phyloP scores from a whole-genome alignment of 2,113 vertebrate species.

The Danionella cerebrum region DNA sequence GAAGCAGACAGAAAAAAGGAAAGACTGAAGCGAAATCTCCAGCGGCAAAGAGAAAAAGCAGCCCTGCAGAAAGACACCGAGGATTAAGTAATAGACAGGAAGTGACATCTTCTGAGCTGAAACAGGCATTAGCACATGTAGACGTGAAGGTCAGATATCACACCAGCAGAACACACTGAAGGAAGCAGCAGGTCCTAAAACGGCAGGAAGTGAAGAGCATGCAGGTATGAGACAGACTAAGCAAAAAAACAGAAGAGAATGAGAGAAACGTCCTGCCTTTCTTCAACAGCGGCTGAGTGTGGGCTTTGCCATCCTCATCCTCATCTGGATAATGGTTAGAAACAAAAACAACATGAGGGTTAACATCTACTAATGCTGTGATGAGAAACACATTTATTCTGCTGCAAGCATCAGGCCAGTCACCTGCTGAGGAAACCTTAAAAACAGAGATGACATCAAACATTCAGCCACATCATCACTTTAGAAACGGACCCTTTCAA shows the following conservation, averaged over 20 bases:
- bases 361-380: constrained; percentile 61
- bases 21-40: background rate
- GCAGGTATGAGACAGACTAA: background rate
- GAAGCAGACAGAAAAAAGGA: background rate
- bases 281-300: constrained; percentile 93
- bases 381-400: constrained; percentile 39
- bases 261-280: constrained; percentile 83
- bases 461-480: background rate
- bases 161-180: background rate
- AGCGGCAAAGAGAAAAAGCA: constrained; percentile 24
- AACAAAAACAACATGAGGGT: constrained; percentile 66
- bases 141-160: background rate
- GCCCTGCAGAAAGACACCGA: background rate
- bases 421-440: background rate
- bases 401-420: background rate
- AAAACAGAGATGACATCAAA: background rate
- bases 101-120: background rate
- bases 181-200: background rate
- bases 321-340: constrained; percentile 82
- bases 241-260: constrained; percentile 36
- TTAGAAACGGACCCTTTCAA: too few relatives aligned
- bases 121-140: constrained; percentile 9
- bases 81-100: constrained; percentile 25
- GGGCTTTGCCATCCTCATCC: constrained; percentile 88
- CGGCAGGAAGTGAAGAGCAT: background rate